Evolutionary conservation across 2,113 vertebrate species (phyloP), one percentile per base, ranked within the genome.

Genomic region (Gobio gobio): DNA sequence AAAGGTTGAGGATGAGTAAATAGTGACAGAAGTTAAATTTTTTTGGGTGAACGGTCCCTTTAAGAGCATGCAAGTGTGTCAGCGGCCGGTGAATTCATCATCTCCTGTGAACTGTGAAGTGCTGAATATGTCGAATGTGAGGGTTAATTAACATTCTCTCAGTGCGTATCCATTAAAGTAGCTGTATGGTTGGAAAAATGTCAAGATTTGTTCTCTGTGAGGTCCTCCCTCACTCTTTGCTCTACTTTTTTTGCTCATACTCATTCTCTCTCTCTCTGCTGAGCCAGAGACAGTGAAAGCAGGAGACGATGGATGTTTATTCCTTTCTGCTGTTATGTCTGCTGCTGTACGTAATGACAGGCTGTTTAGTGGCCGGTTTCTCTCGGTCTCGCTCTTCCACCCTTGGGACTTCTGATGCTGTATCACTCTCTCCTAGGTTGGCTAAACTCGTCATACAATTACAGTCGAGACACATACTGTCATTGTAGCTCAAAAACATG

Each of bases 251-350:
- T 10, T n/a, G 29, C 73, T 82, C 68, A 68, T 16, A 73, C 64
- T 85, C 86, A 68, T 59, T 82, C 43, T 33, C 72, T 82, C 89
- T 88, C 83, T 85, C 45, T n/a, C 66, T 86, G n/a, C 29, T 51
- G 47, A n/a, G 45, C 56, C n/a, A 51, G n/a, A 51, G 73, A 49
- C 73, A 18, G 29, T 1, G 5, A 58, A 74, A 47, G 29, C 54
- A 29, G 16, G 22, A 59, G 51, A 59, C 70, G 43, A n/a, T 4
- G 51, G 43, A 78, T 83, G 74, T 85, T 84, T 84, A 86, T 85
- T 86, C 45, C 43, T 83, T 45, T 83, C 56, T 85, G 73, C 56
- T 83, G 49, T 45, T 74, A 56, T 76, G 49, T 70, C 68, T 63
- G 54, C 33, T 63, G 78, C 78, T 64, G 43, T 66, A 22, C 83